Conservation (phyloP, 2,113 vertebrate genomes). For the Calcarius ornatus region DNA sequence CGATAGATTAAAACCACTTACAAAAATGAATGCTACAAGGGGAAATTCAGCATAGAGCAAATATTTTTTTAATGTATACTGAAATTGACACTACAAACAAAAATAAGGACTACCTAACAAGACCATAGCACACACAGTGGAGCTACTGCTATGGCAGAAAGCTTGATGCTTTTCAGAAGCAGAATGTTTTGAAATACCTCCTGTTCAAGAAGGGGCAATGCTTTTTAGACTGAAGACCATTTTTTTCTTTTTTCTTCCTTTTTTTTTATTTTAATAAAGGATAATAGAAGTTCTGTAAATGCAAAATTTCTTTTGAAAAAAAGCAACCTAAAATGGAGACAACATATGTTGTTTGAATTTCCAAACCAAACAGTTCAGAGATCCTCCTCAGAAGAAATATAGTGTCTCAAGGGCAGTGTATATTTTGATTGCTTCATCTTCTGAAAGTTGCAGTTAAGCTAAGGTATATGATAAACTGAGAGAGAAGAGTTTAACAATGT, state of each 20-base stretch:
- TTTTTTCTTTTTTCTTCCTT: too few species aligned
- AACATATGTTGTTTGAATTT: neutral
- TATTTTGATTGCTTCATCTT: neutral
- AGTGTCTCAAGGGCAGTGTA: neutral
- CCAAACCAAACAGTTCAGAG: neutral
- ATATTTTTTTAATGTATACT: neutral
- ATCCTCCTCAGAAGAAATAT: neutral
- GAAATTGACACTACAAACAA: neutral
- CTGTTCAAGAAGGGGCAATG: neutral
- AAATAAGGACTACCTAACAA: neutral
- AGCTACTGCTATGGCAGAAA: neutral
- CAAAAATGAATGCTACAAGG: neutral
- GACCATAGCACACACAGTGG: neutral
- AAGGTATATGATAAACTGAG: neutral
- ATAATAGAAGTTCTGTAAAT: neutral
- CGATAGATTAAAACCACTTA: neutral
- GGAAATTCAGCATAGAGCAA: neutral
- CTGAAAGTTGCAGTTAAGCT: slow-evolving; percentile 5
- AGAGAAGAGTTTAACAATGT: neutral
- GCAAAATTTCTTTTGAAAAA: neutral
- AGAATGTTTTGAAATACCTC: neutral
- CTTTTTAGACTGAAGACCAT: neutral
- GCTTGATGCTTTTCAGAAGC: neutral
- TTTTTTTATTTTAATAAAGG: neutral
- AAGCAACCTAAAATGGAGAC: slow-evolving; percentile 7